Base-by-base conservation (phyloP, 2,113 vertebrate genomes). In the Mobula birostris region DNA sequence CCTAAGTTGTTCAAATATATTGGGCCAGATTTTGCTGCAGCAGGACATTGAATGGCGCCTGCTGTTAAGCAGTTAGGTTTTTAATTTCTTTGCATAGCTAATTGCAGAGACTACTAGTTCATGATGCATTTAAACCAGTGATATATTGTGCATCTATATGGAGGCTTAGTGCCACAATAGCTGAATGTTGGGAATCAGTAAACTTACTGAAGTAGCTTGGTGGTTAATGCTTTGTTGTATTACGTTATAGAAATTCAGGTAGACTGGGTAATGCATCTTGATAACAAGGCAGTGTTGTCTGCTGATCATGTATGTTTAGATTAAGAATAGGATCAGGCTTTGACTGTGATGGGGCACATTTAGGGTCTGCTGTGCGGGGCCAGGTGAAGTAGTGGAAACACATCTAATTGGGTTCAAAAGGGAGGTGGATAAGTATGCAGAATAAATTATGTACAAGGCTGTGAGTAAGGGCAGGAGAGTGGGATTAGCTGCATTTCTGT, bases 1-100 rank as follows among this genome's bases (percentile, higher is more conserved):
- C 82, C 82, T 83, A 61, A 66, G 12, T 88, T 88, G 85, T 61
- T 74, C 72, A 74, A 74, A 74, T 74, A 72, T 72, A 74, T 74
- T 74, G 72, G 72, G 21, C 72, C 72, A 74, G 72, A 74, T 74
- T 74, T 74, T 74, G 72, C 19, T 74, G 72, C 72, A 74, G 72
- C 19, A 74, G 72, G 72, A 74, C 72, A 74, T 74, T 19, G 19
- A 29, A 61, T 24, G 11, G 83, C 11, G 2, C 83, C 56, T 29
- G 24, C 6, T 27, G 32, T 58, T 61, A 21, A 5, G 9, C 48
- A 29, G 24, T 85, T 61, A 85, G 56, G 7, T 56, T 87, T 87
- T n/a, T 87, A 74, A 82, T 82, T 82, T 82, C 5, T 36, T 19
- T 21, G 79, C 14, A 40, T 40, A 0, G 78, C 32, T 40, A 80